phyloP scores from a whole-genome alignment of 1,140 invertebrate genomes.

The Sycobia sp. region DNA sequence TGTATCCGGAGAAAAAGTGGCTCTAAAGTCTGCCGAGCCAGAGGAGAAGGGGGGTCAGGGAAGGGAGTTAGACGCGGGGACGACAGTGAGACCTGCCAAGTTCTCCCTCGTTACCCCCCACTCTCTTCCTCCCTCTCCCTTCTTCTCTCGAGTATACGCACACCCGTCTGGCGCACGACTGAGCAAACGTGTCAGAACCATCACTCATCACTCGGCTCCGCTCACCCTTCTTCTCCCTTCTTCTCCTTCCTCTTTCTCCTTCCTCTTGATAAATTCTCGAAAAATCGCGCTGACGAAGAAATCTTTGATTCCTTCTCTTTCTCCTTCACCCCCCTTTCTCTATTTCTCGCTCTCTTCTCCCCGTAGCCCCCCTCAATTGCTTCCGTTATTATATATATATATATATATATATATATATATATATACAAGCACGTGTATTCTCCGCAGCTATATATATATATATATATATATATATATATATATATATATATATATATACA shows the following conservation, averaged over 20 bases:
- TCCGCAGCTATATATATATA: no score
- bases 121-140: no score
- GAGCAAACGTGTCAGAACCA: slow-evolving; percentile 28
- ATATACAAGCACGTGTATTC: no score
- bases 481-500: no score
- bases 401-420: no score
- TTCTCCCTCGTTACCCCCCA: no score
- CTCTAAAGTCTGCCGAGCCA: neutral
- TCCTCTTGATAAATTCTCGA: slow-evolving; percentile 27
- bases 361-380: neutral
- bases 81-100: slow-evolving; percentile 18
- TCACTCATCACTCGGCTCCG: slow-evolving; percentile 8
- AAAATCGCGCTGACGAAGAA: slow-evolving; percentile 31
- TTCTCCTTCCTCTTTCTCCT: neutral
- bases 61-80: neutral
- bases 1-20: neutral
- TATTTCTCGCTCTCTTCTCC: neutral
- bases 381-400: no score
- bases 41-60: neutral
- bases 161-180: slow-evolving; percentile 27
- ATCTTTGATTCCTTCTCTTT: slow-evolving; percentile 1
- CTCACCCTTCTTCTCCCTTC: neutral
- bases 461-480: no score
- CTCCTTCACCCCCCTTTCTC: neutral
- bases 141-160: no score